phyloP scores from a whole-genome alignment of 2,888 invertebrate genomes.

The Calameuta filiformis region DNA sequence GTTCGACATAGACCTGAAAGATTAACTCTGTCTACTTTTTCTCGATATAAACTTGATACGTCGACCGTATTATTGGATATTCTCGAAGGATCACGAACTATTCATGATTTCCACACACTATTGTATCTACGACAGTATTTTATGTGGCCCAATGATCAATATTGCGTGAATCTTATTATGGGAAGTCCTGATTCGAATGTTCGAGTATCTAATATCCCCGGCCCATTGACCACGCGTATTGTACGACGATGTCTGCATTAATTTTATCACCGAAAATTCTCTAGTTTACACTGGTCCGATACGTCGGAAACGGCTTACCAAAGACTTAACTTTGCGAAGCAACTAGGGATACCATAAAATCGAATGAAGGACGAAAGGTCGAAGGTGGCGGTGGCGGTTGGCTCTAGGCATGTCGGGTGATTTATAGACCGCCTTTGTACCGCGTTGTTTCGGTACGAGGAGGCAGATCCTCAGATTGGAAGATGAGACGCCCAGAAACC shows the following conservation, averaged over 20 bases:
- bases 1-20: neutral
- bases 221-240: neutral
- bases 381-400: constrained; percentile 3
- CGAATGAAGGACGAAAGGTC: constrained; percentile 6
- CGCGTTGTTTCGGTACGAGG: constrained; percentile 25
- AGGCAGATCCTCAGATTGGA: constrained; percentile 15
- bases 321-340: neutral
- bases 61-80: neutral
- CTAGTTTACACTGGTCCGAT: neutral
- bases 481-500: constrained; percentile 14
- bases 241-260: neutral
- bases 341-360: neutral
- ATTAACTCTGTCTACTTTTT: neutral
- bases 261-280: neutral
- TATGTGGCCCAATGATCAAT: neutral
- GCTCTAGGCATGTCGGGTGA: constrained; percentile 21
- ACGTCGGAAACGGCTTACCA: neutral
- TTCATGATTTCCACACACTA: neutral
- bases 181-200: neutral
- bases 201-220: neutral
- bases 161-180: neutral
- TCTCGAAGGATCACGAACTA: neutral
- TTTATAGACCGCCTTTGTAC: constrained; percentile 32
- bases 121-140: neutral
- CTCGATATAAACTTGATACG: neutral